A percentile compares a stretch with the other conserved stretches of the same genome.
Evolutionary conservation across 1,140 invertebrate genomes (phyloP).

Genomic region (Phthorimaea operculella): DNA sequence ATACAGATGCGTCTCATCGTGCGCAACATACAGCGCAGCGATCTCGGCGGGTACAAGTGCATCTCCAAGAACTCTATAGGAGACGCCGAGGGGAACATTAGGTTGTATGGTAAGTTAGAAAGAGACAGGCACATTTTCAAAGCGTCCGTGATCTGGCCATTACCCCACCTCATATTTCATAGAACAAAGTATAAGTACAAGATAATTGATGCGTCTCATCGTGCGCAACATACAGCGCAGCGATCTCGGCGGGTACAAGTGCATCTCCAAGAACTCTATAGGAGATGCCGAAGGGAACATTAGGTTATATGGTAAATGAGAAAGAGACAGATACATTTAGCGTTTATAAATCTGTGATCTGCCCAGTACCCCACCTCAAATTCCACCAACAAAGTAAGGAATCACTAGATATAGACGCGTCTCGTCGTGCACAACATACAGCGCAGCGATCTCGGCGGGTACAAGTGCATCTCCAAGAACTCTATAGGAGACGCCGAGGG

Average conservation of each 20-base stretch:
- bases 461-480: slow-evolving; percentile 94
- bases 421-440: slow-evolving; percentile 81
- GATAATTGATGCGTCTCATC: slow-evolving; percentile 81
- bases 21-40: slow-evolving; percentile 76
- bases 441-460: slow-evolving; percentile 84
- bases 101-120: slow-evolving; percentile 82
- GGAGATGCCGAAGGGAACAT: slow-evolving; percentile 90
- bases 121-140: too few relatives aligned
- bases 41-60: slow-evolving; percentile 91
- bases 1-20: slow-evolving; percentile 85
- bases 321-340: background rate
- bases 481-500: slow-evolving; percentile 89
- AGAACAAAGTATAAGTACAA: too few relatives aligned
- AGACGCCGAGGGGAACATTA: slow-evolving; percentile 86
- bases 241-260: slow-evolving; percentile 91
- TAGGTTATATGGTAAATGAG: slow-evolving; percentile 81
- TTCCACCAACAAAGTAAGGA: too few relatives aligned
- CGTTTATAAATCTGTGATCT: too few relatives aligned
- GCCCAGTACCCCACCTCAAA: too few relatives aligned
- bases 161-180: too few relatives aligned
- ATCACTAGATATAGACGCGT: slow-evolving; percentile 83
- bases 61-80: slow-evolving; percentile 93
- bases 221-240: slow-evolving; percentile 79
- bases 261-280: slow-evolving; percentile 92
- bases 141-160: too few relatives aligned